Base-by-base conservation (phyloP, 2,113 vertebrate species). In the Grus americana region DNA sequence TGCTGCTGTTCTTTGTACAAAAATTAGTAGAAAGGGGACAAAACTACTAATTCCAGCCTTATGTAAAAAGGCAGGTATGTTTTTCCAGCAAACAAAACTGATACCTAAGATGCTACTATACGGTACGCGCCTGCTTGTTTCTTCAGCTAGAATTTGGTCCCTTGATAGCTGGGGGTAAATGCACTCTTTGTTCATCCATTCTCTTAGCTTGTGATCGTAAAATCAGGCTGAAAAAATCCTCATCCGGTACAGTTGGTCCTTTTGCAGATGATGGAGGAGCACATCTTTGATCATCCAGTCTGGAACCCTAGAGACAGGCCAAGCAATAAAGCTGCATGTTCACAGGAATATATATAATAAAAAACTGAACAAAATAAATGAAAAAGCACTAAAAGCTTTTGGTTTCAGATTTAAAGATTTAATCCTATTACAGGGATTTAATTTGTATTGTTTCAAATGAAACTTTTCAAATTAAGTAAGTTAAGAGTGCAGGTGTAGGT, bases 171-270 rank as follows among this genome's bases (percentile, higher is more conserved):
- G 98, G 98, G 21, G 99, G 99, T 92, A 99, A 92, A 8, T 98
- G 98, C 78, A 99, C 99, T 57, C 99, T 98, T 66, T 99, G 99
- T 88, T 99, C 99, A 76, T 99, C 99, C 99, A 99, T 99, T 74
- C 99, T 98, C 90, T 99, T 99, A 3, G 98, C 99, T 97, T 99
- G 99, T 8, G 99, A 99, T 84, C 99, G 98, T 97, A 99, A 97
- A 97, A 99, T 99, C 93, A 99, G 99, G 97, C 99, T 99, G 95
- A 99, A 99, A 92, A 99, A 99, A 97, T 99, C 99, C 96, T 99
- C 99, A 57, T 99, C 99, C 3, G 99, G 99, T 70, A 99, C 98
- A 1, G 99, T 99, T 32, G 98, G 98, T 30, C 99, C 99, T 88
- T 98, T 99, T 24, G 98, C 92, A 38, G 98, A 97, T 26, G 98